phyloP scores from a whole-genome alignment of 1,140 invertebrate genomes.

The Solenopsis invicta region DNA sequence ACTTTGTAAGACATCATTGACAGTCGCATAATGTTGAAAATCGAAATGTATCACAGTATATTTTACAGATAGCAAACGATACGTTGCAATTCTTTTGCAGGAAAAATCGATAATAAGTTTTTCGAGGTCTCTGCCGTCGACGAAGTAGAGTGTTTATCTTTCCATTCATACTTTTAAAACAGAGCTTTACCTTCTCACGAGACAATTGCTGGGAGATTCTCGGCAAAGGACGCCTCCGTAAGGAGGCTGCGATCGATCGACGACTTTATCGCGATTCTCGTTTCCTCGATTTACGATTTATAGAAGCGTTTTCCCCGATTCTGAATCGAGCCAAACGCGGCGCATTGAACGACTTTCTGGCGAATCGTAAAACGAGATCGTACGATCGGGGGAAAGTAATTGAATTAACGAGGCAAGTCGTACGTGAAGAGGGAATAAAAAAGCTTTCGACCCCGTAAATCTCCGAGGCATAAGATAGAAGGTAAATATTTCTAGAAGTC shows the following conservation, averaged over 20 bases:
- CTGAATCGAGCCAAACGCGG: conserved; percentile 50
- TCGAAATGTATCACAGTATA: not conserved
- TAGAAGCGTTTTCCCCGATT: conserved; percentile 58
- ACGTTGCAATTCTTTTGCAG: not conserved
- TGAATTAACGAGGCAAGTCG: conserved; percentile 65
- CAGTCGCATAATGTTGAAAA: not conserved
- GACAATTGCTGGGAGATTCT: not conserved
- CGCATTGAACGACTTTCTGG: conserved; percentile 54
- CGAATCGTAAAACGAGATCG: conserved; percentile 60
- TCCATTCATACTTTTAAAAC: conserved; percentile 25
- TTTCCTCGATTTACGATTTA: conserved; percentile 63
- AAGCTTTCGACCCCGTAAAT: conserved; percentile 61
- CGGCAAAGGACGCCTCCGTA: not conserved
- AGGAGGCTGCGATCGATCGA: conserved; percentile 47
- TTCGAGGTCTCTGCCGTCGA: not conserved
- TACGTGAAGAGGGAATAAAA: conserved; percentile 65
- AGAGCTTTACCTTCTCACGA: not conserved
- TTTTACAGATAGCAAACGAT: not conserved
- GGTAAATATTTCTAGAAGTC: conserved; percentile 61
- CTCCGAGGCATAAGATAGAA: conserved; percentile 62
- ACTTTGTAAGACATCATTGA: conserved; percentile 12
- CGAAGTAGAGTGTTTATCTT: not conserved
- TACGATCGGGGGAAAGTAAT: conserved; percentile 57
- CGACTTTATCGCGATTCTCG: conserved; percentile 59
- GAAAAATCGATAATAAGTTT: not conserved